Evolutionary conservation across 2,797 vertebrate species (phyloP).

Genomic region (Coregonus suidteri): DNA sequence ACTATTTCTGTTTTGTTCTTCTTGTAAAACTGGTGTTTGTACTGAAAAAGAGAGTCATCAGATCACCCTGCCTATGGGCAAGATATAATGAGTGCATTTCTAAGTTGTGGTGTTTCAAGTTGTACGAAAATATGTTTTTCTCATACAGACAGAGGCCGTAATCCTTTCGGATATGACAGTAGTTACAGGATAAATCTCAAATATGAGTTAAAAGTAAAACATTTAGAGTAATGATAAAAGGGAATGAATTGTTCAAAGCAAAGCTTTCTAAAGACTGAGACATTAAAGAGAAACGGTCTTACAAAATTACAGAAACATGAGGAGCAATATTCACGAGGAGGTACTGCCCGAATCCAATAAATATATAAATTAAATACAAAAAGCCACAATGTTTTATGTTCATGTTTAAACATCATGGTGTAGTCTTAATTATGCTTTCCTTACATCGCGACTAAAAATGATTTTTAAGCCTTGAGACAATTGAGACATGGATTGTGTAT

Average conservation of each 20-base stretch:
- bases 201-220: constrained; percentile 19
- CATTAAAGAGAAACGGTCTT: constrained; percentile 7
- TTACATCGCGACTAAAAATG: background rate
- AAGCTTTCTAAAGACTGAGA: constrained; percentile 8
- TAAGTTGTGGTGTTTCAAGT: background rate
- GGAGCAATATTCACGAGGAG: background rate
- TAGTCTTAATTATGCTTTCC: background rate
- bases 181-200: background rate
- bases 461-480: background rate
- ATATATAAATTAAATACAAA: background rate
- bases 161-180: background rate
- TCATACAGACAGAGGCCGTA: background rate
- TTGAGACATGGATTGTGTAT: too few relatives aligned
- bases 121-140: background rate
- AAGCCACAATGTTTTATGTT: background rate
- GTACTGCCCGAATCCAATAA: background rate
- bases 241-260: constrained; percentile 9
- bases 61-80: constrained; percentile 35
- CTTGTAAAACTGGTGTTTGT: constrained; percentile 7
- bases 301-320: background rate
- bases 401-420: background rate
- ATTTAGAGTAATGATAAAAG: constrained; percentile 25
- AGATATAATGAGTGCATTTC: constrained; percentile 43
- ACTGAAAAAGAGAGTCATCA: constrained; percentile 1
- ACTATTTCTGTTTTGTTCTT: constrained; percentile 1